phyloP scores from a whole-genome alignment of 2,888 invertebrate genomes.

The Platycnemis pennipes region DNA sequence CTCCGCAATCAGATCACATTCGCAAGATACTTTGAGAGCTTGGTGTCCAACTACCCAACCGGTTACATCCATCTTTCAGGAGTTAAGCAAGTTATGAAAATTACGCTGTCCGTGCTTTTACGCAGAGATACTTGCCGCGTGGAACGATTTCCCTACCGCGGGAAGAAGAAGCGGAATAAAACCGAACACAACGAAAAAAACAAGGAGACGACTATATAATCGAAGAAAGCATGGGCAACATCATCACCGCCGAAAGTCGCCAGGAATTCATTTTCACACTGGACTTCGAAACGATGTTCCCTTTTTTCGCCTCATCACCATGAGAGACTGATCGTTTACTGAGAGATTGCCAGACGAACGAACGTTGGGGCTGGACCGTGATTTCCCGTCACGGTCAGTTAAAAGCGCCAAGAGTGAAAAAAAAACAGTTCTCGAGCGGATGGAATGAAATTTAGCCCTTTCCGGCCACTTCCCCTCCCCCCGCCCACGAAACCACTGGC shows the following conservation, averaged over 20 bases:
- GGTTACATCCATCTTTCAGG: too few species aligned
- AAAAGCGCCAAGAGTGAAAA: not conserved
- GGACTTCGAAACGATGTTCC: too few species aligned
- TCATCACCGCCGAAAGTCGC: not conserved
- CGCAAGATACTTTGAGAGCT: too few species aligned
- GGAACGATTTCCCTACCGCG: too few species aligned
- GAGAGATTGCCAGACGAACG: not conserved
- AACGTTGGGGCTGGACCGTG: not conserved
- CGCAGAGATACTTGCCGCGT: too few species aligned
- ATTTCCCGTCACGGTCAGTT: slow-evolving; percentile 11
- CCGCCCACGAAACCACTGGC: not conserved
- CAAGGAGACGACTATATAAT: not conserved
- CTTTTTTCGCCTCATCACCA: not conserved
- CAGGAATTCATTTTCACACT: not conserved
- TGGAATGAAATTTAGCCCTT: too few species aligned
- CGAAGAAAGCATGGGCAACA: not conserved
- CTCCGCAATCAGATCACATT: too few species aligned
- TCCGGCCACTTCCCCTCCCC: too few species aligned
- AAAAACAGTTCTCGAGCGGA: not conserved
- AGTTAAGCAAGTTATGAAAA: too few species aligned
- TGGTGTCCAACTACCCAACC: too few species aligned
- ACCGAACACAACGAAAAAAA: not conserved
- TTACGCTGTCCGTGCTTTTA: too few species aligned
- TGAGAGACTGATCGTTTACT: not conserved
- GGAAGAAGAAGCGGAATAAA: too few species aligned